Evolutionary conservation across 2,113 vertebrate genomes (phyloP), one percentile per base, ranked within the genome.

Genomic region (Salvelinus namaycush): DNA sequence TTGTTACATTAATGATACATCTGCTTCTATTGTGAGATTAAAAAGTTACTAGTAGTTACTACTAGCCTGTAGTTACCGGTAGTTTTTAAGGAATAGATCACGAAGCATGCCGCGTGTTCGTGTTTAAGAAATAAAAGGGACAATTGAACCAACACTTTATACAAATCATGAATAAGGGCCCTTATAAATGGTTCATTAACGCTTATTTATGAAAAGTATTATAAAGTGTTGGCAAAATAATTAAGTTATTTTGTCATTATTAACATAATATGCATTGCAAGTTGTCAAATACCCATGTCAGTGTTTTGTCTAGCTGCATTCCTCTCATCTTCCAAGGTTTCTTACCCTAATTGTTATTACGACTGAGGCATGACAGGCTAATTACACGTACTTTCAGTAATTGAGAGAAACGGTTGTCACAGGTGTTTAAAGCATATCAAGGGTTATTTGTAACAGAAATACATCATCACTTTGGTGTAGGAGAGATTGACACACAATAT

Each of bases 381-480:
- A 84, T 80, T 78, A 76, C 4, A 75, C 64, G 73, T 80, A n/a
- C 79, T 83, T 76, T 68, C 22, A 74, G 64, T 26, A 75, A 22
- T 72, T 84, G 79, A n/a, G 76, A 62, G 68, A 74, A 79, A 81
- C 59, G 5, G 62, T 18, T 73, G 64, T 65, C 57, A 75, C 26
- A 54, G 51, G 51, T 54, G 51, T 18, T 54, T 54, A 54, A 18
- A 54, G 51, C 51, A 18, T 54, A 16, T 16, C 51, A 54, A 14
- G 9, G 39, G 16, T 16, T 54, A 54, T 54, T 54, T 54, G 51
- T 18, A 54, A 54, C 51, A 18, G 4, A 54, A 54, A 54, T 54
- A 18, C 4, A 54, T 54, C 3, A 54, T 54, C 51, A 54, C 14
- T 54, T 54, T 5, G 51, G 51, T 18, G 16, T 18, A 54, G 16